These are phyloP conservation scores for Saguinus imperator DNA, from an alignment of 2,113 vertebrate species.

Conservation along the genomic window DNA sequence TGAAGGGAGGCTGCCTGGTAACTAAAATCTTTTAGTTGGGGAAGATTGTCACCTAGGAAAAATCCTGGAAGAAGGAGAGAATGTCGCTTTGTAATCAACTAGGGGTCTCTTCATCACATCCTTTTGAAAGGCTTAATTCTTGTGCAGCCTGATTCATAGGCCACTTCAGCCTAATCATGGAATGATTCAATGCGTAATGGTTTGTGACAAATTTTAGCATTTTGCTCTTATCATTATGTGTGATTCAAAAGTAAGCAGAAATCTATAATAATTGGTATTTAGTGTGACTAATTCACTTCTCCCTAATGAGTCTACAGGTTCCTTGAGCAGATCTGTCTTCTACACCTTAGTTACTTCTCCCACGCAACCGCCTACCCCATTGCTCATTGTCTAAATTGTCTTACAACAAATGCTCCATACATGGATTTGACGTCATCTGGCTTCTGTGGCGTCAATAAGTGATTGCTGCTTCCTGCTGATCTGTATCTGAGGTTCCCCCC, in stretches of 20 bases:
- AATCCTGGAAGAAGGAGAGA: not conserved
- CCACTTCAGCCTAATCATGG: not conserved
- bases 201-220: constrained; percentile 24
- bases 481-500: not conserved
- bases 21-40: not conserved
- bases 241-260: constrained; percentile 17
- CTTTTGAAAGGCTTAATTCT: not conserved
- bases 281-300: not conserved
- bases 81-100: not conserved
- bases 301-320: not conserved
- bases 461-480: not conserved
- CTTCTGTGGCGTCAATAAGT: not conserved
- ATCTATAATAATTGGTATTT: not conserved
- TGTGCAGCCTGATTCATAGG: not conserved
- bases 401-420: not conserved
- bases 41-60: not conserved
- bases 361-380: not conserved
- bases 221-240: constrained; percentile 6
- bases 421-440: not conserved
- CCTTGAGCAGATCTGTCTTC: not conserved
- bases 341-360: constrained; percentile 16
- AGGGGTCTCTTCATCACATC: not conserved
- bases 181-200: not conserved
- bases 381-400: not conserved
- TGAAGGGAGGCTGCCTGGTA: not conserved